Evolutionary conservation across 1,140 invertebrate species (phyloP), one percentile per base, ranked within the genome.

Genomic region (Battus philenor): DNA sequence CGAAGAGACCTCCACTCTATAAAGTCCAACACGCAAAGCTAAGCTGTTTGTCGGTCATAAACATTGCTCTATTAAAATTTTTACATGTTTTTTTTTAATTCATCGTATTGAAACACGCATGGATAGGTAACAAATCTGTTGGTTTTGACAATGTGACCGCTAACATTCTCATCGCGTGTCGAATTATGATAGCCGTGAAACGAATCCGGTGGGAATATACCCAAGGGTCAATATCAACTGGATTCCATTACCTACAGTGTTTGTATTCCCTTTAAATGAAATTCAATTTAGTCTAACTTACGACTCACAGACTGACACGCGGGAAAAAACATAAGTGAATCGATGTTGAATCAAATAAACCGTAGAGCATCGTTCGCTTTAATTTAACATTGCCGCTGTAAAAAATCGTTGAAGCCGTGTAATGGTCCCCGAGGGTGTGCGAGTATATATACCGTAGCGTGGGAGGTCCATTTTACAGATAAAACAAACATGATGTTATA

Each of bases 181-280:
- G 16, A 74, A 74, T 71, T 38, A 31, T 47, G 55, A 66, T 54
- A 51, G 39, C 55, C 65, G 54, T 70, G 56, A 64, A 66, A 41
- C 26, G 50, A 51, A 47, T 51, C 44, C 31, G 20, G 44, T 51
- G 30, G 34, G 43, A 41, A 41, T 41, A 41, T 16, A 41, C n/a
- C 8, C 24, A 10, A n/a, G 8, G 24, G 12, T 29, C 33, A 36
- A 29, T 17, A 15, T 18, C 10, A 17, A 2, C 13, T 29, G 24
- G 38, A 26, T 5, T 26, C 29, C 15, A 41, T 9, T 41, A 10
- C 16, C 6, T 29, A 29, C 24, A 3, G 3, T n/a, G n/a, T 24
- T 39, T 27, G 2, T 2, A 39, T 39, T 15, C 8, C 10, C 9
- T 20, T 24, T 24, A 26, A 11, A 39, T 13, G 26, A 26, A 39